Conservation (phyloP, 2,113 vertebrate genomes). For the Pantherophis guttatus region DNA sequence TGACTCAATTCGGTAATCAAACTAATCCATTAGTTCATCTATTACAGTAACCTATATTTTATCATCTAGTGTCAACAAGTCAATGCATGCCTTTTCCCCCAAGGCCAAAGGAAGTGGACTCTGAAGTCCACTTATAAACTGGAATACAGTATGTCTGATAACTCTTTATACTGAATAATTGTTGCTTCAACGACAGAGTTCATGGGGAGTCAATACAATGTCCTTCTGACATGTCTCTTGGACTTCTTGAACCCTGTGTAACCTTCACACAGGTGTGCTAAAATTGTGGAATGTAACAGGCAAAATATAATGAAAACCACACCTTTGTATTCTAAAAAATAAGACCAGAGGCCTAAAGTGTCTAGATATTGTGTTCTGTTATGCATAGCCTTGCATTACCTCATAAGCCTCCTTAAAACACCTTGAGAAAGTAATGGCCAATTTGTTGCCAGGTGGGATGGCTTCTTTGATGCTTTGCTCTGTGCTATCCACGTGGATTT, state of each 20-base stretch:
- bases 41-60: neutral
- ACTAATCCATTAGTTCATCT: neutral
- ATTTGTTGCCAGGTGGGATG: neutral
- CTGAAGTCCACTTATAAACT: neutral
- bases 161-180: neutral
- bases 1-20: no score
- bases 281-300: neutral
- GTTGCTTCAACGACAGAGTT: neutral
- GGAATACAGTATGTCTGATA: neutral
- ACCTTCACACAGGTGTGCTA: neutral
- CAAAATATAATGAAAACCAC: neutral
- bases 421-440: neutral
- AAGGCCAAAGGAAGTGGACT: neutral
- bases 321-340: neutral
- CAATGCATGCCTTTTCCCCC: neutral
- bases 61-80: neutral
- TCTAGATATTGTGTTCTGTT: neutral
- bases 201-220: neutral
- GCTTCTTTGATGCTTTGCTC: neutral
- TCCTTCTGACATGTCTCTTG: neutral
- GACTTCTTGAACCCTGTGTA: neutral
- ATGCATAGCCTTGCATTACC: neutral
- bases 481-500: neutral
- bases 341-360: neutral
- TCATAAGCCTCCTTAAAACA: neutral